Evolutionary conservation across 64 coral and sea anemone genomes (phyloP), one percentile per base, ranked within the genome.

Genomic region (Actinia equina): DNA sequence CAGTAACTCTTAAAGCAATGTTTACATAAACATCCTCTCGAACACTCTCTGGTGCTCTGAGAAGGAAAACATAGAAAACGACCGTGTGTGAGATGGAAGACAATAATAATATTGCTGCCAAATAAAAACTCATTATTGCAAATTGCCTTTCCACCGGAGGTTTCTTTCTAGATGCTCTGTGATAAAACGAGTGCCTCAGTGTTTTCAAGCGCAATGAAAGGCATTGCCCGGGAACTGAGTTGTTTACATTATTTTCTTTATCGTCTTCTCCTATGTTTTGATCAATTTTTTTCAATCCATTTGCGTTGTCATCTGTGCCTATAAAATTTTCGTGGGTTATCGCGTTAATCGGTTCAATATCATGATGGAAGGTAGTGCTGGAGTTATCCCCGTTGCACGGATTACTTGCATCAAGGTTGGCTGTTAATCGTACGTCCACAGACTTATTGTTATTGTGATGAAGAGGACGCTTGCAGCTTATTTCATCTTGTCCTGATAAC

Each of bases 1-100:
- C 94, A 7, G 91, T 96, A 78, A 91, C 74, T 86, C 94, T 84
- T 23, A 96, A 85, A 2, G 74, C 80, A 25, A 96, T 88, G 41
- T 86, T 84, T 16, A 96, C 83, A 55, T 60, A 69, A 0, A 90
- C 79, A 5, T 90, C 60, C 62, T 96, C 94, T 19, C 63, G 52
- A 3, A 87, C 55, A 44, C 64, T 88, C 18, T 53, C 78, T 4
- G 85, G 67, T 6, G 85, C 43, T 93, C 85, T 90, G 56, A 86
- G 92, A 22, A 96, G 67, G 60, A 93, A 96, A 57, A 93, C 71
- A 63, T 93, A 96, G 84, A 92, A 93, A n/a, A 90, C 91, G 20
- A 56, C 61, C 5, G 86, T 86, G 19, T 96, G 94, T 17, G 92
- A 87, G 30, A 93, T 71, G 5, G 91, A 87, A 22, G 94, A 87